Evolutionary conservation across 2,797 vertebrate species (phyloP).

Genomic region (Lagocephalus sceleratus): DNA sequence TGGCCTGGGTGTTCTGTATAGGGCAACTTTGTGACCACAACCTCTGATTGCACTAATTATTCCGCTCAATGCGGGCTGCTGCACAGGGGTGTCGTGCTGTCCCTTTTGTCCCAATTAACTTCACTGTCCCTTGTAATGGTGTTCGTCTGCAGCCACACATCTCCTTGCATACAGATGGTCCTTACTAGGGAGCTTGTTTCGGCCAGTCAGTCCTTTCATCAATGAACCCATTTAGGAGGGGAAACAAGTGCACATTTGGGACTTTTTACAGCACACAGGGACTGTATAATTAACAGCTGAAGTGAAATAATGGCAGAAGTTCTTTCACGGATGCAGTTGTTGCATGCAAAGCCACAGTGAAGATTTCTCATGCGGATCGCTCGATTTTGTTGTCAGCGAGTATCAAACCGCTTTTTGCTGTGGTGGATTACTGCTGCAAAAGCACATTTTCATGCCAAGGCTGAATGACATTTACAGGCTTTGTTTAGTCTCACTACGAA

Average conservation of each 20-base stretch:
- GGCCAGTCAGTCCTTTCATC: conserved; percentile 22
- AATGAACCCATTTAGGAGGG: conserved; percentile 26
- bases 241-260: conserved; percentile 39
- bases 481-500: conserved; percentile 57
- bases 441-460: conserved; percentile 41
- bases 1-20: conserved; percentile 56
- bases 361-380: conserved; percentile 39
- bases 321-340: conserved; percentile 16
- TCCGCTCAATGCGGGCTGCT: conserved; percentile 50
- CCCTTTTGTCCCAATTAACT: conserved; percentile 67
- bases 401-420: conserved; percentile 44
- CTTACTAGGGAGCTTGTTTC: conserved; percentile 37
- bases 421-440: conserved; percentile 56
- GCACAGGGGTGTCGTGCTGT: conserved; percentile 37
- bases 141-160: conserved; percentile 46
- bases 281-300: conserved; percentile 34
- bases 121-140: conserved; percentile 47
- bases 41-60: conserved; percentile 70
- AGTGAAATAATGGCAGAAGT: conserved; percentile 18
- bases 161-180: conserved; percentile 41
- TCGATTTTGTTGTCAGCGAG: conserved; percentile 50
- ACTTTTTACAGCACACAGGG: conserved; percentile 20
- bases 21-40: conserved; percentile 67
- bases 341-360: conserved; percentile 12
- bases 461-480: conserved; percentile 46